Evolutionary conservation across 2,888 invertebrate species (phyloP), one percentile per base, ranked within the genome.

Genomic region (Automeris io): DNA sequence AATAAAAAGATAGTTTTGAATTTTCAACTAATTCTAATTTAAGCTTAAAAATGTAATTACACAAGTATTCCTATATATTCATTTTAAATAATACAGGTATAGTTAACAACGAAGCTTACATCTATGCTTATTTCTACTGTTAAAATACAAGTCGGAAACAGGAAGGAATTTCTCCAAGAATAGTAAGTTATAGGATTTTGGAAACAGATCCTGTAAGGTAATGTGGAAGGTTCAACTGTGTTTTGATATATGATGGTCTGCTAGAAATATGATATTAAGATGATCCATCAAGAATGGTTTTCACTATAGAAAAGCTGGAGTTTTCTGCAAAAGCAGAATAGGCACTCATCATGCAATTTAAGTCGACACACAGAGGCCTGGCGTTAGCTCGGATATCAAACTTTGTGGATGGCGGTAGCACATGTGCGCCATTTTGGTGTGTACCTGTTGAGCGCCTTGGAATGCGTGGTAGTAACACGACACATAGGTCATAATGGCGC

Each of bases 391-490:
- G 63, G 66, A 63, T 61, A 58, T 65, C 60, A 63, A 57, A 66
- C 64, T 56, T 56, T 59, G 61, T 61, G 59, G 54, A 59, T 61
- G 60, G 66, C 64, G 49, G 54, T 61, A 61, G 68, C 49, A 50
- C 52, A 46, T 57, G 44, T 50, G 68, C 87, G 88, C 73, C 70
- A 66, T 65, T 58, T 57, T 61, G 49, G 58, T 58, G 52, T 63
- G 63, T 86, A 97, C 97, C 97, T 97, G 97, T 90, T 96, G 96
- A 82, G 97, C 97, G 90, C 99, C 98, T 91, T 98, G 97, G 95
- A 99, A 99, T 88, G 99, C 99, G 90, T 99, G 99, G 91, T 99
- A 99, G 92, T 98, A 99, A 91, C 99, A 98, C 86, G 99, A 99
- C 88, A 99, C 99, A 89, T 99, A 99, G 73, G 99, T 99, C 99